Evolutionary conservation across 2,113 vertebrate genomes (phyloP).

Genomic region (Saguinus midas): DNA sequence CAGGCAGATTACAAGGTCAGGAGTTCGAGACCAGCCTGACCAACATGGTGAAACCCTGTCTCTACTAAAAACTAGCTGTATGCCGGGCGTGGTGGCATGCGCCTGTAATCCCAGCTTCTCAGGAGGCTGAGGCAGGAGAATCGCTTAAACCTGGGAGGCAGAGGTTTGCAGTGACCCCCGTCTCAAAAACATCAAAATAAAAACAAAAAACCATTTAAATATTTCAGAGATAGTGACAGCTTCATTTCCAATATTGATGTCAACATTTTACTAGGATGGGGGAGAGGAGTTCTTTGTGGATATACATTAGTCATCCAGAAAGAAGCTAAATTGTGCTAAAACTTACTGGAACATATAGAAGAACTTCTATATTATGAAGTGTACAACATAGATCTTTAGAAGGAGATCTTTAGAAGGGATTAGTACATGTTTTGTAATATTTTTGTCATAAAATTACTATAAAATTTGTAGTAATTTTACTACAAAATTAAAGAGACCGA

Average conservation of each 20-base stretch:
- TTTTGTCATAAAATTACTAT: slow-evolving; percentile 50
- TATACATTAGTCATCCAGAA: not conserved
- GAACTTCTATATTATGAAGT: not conserved
- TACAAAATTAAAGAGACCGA: too few relatives aligned
- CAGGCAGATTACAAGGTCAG: too few relatives aligned
- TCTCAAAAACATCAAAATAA: too few relatives aligned
- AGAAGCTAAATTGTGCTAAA: slow-evolving; percentile 39
- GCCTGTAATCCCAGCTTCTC: too few relatives aligned
- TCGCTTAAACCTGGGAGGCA: too few relatives aligned
- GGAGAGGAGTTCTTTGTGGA: too few relatives aligned
- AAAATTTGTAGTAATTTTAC: not conserved
- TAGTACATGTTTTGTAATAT: not conserved
- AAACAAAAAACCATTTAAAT: not conserved
- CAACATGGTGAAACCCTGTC: too few relatives aligned
- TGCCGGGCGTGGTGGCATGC: too few relatives aligned
- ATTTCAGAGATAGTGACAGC: slow-evolving; percentile 20
- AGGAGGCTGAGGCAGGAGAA: too few relatives aligned
- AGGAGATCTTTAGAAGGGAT: not conserved
- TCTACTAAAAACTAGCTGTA: too few relatives aligned
- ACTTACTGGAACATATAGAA: slow-evolving; percentile 12
- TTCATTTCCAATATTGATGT: slow-evolving; percentile 34
- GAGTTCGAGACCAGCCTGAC: too few relatives aligned
- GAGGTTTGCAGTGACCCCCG: too few relatives aligned
- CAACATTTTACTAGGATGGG: not conserved
- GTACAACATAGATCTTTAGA: not conserved